Percentiles rank a stretch among this genome's conserved stretches.
phyloP scores from a whole-genome alignment of 2,113 vertebrate species.

The Dicerorhinus sumatrensis region DNA sequence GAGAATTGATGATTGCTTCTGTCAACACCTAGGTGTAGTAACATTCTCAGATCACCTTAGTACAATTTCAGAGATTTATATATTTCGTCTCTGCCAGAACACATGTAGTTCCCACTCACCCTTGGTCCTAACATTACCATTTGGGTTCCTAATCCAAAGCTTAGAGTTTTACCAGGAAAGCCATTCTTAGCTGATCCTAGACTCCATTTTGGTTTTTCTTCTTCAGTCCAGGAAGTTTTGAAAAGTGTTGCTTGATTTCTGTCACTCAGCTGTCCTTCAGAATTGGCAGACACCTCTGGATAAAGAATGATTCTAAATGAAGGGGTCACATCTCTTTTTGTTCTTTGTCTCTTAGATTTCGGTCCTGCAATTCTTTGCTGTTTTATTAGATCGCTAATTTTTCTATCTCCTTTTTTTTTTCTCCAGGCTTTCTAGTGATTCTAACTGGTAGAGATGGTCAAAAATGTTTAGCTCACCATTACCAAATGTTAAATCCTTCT shows the following conservation, averaged over 20 bases:
- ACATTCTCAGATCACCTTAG: background rate
- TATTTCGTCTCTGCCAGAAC: background rate
- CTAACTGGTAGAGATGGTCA: background rate
- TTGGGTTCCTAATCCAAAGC: background rate
- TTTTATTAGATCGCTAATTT: background rate
- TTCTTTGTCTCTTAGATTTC: background rate
- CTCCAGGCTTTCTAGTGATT: background rate
- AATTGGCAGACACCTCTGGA: background rate
- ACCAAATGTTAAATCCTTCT: background rate
- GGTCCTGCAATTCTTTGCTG: background rate
- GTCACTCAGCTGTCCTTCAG: background rate
- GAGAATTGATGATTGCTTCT: background rate
- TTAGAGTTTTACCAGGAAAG: background rate
- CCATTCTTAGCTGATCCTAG: background rate
- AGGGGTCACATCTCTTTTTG: background rate
- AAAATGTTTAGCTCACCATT: background rate
- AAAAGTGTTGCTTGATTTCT: background rate
- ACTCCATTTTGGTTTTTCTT: background rate
- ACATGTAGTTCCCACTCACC: background rate
- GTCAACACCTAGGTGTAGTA: background rate
- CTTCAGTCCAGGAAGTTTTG: background rate
- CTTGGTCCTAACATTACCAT: background rate
- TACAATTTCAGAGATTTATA: background rate
- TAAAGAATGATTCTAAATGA: background rate
- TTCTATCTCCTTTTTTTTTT: background rate